Percentiles rank a stretch among this genome's conserved stretches.
Evolutionary conservation across 2,797 vertebrate genomes (phyloP).

Genomic region (Sebastiscus tertius): DNA sequence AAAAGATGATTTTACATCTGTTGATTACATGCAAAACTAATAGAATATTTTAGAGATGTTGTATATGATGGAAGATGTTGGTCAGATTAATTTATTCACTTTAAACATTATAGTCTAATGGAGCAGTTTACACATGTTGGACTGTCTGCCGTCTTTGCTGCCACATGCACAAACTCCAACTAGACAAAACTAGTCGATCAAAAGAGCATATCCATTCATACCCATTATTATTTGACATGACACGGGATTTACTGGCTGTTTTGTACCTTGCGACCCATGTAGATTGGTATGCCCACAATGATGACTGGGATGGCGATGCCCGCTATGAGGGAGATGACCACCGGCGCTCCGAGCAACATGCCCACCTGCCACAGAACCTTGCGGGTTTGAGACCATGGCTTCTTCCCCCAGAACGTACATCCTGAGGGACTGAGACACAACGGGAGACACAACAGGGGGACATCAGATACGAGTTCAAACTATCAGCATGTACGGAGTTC

Average conservation of each 20-base stretch:
- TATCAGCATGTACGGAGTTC: neutral
- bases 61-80: neutral
- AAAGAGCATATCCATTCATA: neutral
- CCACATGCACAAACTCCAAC: neutral
- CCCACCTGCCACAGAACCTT: constrained; percentile 93
- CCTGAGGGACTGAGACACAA: constrained; percentile 87
- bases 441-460: constrained; percentile 8
- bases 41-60: neutral
- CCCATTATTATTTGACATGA: neutral
- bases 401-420: constrained; percentile 94
- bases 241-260: neutral
- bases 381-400: constrained; percentile 90
- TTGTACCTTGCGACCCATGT: constrained; percentile 90
- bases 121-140: neutral
- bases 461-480: neutral
- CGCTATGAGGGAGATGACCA: constrained; percentile 89
- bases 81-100: neutral
- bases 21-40: neutral
- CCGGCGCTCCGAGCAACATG: constrained; percentile 90
- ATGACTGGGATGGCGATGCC: constrained; percentile 91
- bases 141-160: neutral
- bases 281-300: constrained; percentile 90
- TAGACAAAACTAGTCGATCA: neutral
- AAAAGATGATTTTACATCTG: neutral
- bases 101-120: neutral